Evolutionary conservation across 2,113 vertebrate genomes (phyloP).

Genomic region (Colistium nudipinnis): DNA sequence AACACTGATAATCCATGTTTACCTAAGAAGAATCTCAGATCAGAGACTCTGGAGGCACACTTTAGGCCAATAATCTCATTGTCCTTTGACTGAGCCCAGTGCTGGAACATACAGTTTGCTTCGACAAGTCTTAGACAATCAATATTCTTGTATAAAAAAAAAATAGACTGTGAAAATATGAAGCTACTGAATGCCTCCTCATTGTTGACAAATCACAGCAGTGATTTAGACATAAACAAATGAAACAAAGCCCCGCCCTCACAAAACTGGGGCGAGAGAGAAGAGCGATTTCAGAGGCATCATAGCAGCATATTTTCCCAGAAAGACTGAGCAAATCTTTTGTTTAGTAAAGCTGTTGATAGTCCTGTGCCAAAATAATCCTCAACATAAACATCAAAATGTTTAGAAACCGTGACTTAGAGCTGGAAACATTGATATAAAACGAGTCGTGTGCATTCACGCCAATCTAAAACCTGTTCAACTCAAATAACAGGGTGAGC

Average conservation of each 20-base stretch:
- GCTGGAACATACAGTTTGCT: not conserved
- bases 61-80: not conserved
- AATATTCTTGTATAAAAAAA: not conserved
- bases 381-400: no score
- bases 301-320: no score
- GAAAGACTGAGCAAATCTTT: no score
- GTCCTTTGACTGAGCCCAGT: constrained; percentile 16
- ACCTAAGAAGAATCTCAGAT: constrained; percentile 19
- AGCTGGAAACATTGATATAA: not conserved
- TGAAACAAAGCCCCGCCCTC: not conserved
- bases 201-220: not conserved
- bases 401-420: not conserved
- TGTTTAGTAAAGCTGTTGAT: no score
- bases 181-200: not conserved
- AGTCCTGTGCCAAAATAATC: not conserved
- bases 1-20: constrained; percentile 36
- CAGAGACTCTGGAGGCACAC: constrained; percentile 3
- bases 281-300: no score
- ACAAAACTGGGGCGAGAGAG: no score
- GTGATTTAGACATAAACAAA: not conserved
- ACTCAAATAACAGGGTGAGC: constrained; percentile 9
- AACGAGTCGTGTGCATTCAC: constrained; percentile 11
- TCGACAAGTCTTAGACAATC: not conserved
- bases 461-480: constrained; percentile 13
- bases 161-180: not conserved